Evolutionary conservation across 2,888 invertebrate genomes (phyloP), one percentile per base, ranked within the genome.

Genomic region (Empis livida): DNA sequence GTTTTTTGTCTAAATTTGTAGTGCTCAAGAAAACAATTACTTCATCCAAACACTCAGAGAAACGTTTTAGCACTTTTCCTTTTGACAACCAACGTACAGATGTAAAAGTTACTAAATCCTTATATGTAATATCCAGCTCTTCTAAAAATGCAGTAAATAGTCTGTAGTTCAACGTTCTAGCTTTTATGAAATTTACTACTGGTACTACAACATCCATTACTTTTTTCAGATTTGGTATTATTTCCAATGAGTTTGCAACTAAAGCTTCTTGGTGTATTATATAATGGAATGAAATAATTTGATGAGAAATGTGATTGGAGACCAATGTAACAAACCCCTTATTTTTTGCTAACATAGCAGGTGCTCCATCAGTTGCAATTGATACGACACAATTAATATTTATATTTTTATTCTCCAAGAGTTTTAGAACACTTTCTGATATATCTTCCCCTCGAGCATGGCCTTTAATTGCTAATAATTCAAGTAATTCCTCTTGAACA

Each of bases 361-460:
- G 54, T 47, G 56, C 55, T 53, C 54, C 57, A 55, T 56, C 53
- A 17, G 56, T 57, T 17, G 51, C 53, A 27, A 58, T 55, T 37
- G 46, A 49, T 15, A 54, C 52, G 3, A 57, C 20, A 20, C 20
- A 11, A 20, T 41, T 13, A n/a, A 41, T 23, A 23, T 23, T 23
- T 20, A 41, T 20, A 15, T 41, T 41, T 20, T 20, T 17, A 11
- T 10, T 41, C 11, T 41, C 23, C n/a, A 41, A 23, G 13, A 13
- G 11, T 20, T 41, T 41, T 11, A 20, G n/a, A 15, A 41, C 5
- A 41, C 17, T n/a, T 41, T 41, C 23, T 11, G 20, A 41, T 23
- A 41, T 41, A 6, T 41, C 41, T 14, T 5, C 14, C 5, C 17
- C 40, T 40, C 13, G 20, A 17, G 40, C 20, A 9, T 17, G 16